Evolutionary conservation across 2,888 invertebrate genomes (phyloP).

Genomic region (Xestoiulus laeticollis): DNA sequence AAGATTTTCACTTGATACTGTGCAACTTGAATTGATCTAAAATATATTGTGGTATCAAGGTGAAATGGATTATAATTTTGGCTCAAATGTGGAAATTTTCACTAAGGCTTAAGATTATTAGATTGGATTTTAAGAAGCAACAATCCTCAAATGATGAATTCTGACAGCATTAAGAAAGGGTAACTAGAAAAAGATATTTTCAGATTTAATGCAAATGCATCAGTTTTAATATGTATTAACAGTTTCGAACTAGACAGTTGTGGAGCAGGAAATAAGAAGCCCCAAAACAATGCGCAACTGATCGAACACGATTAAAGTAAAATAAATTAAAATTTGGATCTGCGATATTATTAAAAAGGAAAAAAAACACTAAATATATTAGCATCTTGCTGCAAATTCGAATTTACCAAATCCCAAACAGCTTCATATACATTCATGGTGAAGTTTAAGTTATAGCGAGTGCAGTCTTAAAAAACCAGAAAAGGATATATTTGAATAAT

Average conservation of each 20-base stretch:
- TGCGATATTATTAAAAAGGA: neutral
- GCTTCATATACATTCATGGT: neutral
- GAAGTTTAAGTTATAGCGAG: neutral
- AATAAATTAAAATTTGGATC: neutral
- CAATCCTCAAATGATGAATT: neutral
- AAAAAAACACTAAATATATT: neutral
- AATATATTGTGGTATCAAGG: too few relatives aligned
- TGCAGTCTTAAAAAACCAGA: neutral
- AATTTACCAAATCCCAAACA: neutral
- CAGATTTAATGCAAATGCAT: neutral
- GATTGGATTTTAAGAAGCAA: too few relatives aligned
- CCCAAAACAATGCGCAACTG: neutral
- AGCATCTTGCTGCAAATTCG: neutral
- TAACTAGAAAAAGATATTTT: too few relatives aligned
- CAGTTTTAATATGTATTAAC: neutral
- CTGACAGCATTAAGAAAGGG: neutral
- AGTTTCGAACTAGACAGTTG: neutral
- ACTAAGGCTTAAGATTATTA: too few relatives aligned
- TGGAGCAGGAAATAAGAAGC: neutral
- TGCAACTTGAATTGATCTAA: too few relatives aligned
- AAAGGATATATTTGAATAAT: neutral
- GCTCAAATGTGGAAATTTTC: too few relatives aligned
- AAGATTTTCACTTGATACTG: too few relatives aligned
- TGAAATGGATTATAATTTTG: too few relatives aligned
- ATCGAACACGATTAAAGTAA: neutral